A percentile compares a stretch with the other conserved stretches of the same genome.
Evolutionary conservation across 1,140 invertebrate genomes (phyloP).

Genomic region (Pentalonia nigronervosa): DNA sequence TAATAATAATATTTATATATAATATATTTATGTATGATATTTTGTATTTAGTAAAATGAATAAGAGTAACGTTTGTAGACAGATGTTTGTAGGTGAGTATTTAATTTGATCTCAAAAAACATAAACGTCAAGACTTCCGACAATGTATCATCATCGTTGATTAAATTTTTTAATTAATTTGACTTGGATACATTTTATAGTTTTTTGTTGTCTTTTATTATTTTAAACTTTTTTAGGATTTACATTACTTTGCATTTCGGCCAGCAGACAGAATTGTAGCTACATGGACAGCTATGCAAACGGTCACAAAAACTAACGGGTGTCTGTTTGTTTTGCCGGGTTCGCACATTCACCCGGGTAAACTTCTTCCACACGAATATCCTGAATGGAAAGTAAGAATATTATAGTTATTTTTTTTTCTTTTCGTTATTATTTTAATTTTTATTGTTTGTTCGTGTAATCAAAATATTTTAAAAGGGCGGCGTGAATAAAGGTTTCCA

Average conservation of each 20-base stretch:
- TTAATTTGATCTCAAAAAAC: not conserved
- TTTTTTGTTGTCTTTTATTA: not conserved
- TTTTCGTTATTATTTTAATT: not conserved
- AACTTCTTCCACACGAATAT: slow-evolving; percentile 76
- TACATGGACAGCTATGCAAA: slow-evolving; percentile 90
- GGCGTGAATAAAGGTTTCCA: slow-evolving; percentile 39
- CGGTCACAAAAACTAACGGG: slow-evolving; percentile 78
- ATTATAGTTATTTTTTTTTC: not conserved
- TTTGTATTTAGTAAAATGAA: not conserved
- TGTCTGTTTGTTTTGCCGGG: slow-evolving; percentile 85
- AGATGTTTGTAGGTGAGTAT: not conserved
- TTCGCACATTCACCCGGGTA: slow-evolving; percentile 70
- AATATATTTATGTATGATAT: not conserved
- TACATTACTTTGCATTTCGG: slow-evolving; percentile 89
- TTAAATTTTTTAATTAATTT: not conserved
- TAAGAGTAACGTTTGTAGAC: not conserved
- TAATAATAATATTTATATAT: no score
- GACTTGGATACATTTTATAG: not conserved
- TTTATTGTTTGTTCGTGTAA: not conserved
- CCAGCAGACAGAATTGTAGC: slow-evolving; percentile 81
- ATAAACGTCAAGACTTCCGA: not conserved
- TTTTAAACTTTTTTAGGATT: slow-evolving; percentile 70
- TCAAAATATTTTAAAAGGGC: not conserved
- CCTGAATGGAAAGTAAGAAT: slow-evolving; percentile 65
- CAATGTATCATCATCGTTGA: not conserved